phyloP scores from a whole-genome alignment of 2,797 vertebrate species.

The Pangasius macronema region DNA sequence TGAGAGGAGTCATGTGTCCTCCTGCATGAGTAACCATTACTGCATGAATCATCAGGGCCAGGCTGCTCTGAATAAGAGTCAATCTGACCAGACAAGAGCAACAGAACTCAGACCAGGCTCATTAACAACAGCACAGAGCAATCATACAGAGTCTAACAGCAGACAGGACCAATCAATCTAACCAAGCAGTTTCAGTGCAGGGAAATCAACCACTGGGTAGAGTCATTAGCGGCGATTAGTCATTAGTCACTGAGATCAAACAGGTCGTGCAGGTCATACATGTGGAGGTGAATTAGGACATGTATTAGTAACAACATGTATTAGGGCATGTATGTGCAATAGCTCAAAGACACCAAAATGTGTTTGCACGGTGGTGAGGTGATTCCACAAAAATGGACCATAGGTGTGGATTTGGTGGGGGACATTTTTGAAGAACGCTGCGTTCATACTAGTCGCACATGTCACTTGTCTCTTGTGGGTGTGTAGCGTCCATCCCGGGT shows the following conservation, averaged over 20 bases:
- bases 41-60: conserved; percentile 49
- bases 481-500: not conserved
- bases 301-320: not conserved
- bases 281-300: not conserved
- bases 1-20: conserved; percentile 59
- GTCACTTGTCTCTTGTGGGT: not conserved
- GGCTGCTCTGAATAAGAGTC: conserved; percentile 31
- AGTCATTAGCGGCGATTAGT: conserved; percentile 50
- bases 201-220: conserved; percentile 40
- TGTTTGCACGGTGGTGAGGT: not conserved
- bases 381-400: not conserved
- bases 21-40: conserved; percentile 49
- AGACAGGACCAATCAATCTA: conserved; percentile 35
- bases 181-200: conserved; percentile 29
- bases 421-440: not conserved
- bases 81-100: conserved; percentile 49
- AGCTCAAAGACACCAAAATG: not conserved
- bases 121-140: conserved; percentile 33
- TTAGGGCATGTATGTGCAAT: too few species aligned
- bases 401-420: not conserved
- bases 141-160: conserved; percentile 8
- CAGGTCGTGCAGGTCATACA: not conserved
- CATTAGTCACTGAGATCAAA: not conserved
- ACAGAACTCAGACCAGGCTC: conserved; percentile 38
- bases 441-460: not conserved